Evolutionary conservation across 2,113 vertebrate species (phyloP), one percentile per base, ranked within the genome.

Genomic region (Grantiella picta): DNA sequence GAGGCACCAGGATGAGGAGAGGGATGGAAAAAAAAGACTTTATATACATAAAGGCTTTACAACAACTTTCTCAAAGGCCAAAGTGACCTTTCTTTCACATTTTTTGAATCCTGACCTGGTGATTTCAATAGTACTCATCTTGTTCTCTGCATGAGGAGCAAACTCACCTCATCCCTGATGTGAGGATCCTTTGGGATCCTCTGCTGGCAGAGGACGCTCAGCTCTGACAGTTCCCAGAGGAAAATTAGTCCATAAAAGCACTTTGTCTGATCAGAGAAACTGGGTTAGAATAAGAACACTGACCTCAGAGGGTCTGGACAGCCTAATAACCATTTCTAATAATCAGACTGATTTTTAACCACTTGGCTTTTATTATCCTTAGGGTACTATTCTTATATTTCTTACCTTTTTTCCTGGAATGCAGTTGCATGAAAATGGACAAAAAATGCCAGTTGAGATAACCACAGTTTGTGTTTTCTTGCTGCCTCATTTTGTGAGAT

Each of bases 211-310:
- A 35, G 38, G 60, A 25, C 5, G 15, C 75, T 90, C 76, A 57
- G 54, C 76, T 65, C 6, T 70, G 61, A 36, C 54, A 65, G 17
- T 21, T 92, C 57, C 35, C 60, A 70, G 57, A 36, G 45, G 57
- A 69, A 76, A 89, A 79, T 63, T 12, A 82, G 40, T 38, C 25
- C 69, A n/a, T 72, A 53, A 87, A 95, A 56, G 4, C 31, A 40
- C 36, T 82, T 80, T 64, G 12, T 78, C 22, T 64, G 40, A 61
- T 59, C 56, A 35, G 56, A 89, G 36, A 59, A 72, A 75, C n/a
- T 31, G 78, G 90, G 53, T 89, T 95, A 76, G 72, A 33, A 76
- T 91, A 90, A 88, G 70, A 85, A 24, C 50, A n/a, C 8, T 63
- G 77, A 82, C 69, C 65, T 93, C 45, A 25, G 27, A 53, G 27